Evolutionary conservation across 1,140 invertebrate genomes (phyloP), one percentile per base, ranked within the genome.

Genomic region (Drosophila mauritiana): DNA sequence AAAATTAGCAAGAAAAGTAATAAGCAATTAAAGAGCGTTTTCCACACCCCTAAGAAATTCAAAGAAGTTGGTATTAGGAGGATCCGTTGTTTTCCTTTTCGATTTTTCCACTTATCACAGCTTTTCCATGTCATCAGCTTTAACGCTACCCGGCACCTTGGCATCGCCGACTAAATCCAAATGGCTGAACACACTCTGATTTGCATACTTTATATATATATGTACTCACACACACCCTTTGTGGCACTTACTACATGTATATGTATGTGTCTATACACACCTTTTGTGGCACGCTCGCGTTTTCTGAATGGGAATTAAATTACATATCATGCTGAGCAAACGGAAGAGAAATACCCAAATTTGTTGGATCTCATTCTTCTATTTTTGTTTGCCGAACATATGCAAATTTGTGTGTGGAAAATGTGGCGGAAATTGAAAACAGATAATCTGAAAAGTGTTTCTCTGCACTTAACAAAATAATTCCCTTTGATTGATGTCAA

Each of bases 81-180:
- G n/a, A 0, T n/a, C 3, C 13, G 2, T 7, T 22, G 13, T 17
- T 27, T n/a, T 68, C 13, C 10, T 4, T 1, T 17, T 1, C 0
- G 15, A 10, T 12, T 22, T 68, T 46, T 42, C n/a, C 36, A 36
- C 27, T 70, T 70, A 70, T 70, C 64, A 15, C 51, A 25, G 34
- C 42, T 34, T 37, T 74, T 74, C 70, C 72, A 74, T 56, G 70
- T 74, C 72, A 74, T 64, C 58, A 52, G 46, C 37, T 74, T 74
- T 64, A 74, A 74, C 34, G 70, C 43, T 39, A 34, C 20, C 17
- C 27, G 64, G 17, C 67, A 57, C 42, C 51, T 40, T n/a, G 12
- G n/a, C 51, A 48, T 56, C 34, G 51, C 31, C 37, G 27, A 20
- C 63, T 20, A 65, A 68, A 45, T 12, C 45, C 27, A 22, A 27